These are phyloP conservation scores for Sinelater perroti DNA, from an alignment of 2,888 invertebrate species.

Conservation along the genomic window DNA sequence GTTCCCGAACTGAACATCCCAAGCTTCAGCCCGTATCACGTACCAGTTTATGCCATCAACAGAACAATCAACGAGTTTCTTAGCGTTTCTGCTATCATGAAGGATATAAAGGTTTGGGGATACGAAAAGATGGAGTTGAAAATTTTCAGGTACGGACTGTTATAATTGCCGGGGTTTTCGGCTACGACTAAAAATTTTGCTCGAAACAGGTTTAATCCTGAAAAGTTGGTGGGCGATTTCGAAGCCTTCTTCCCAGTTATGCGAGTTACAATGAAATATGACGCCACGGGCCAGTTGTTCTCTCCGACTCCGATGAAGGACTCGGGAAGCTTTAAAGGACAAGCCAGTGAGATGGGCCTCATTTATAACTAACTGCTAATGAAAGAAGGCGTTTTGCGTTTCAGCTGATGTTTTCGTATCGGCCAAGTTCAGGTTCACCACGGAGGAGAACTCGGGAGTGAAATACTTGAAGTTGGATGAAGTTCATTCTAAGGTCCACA, in stretches of 20 bases:
- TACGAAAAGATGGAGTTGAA: neutral
- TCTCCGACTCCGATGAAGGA: neutral
- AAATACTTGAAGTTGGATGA: neutral
- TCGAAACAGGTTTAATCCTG: neutral
- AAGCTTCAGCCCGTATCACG: neutral
- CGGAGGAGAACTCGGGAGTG: neutral
- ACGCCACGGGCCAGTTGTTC: neutral
- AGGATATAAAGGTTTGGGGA: neutral
- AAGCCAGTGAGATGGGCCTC: neutral
- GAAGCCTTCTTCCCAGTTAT: neutral
- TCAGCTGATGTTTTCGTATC: neutral
- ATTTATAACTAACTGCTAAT: too few relatives aligned
- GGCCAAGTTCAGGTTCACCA: neutral
- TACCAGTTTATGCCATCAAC: neutral
- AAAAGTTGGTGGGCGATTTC: neutral
- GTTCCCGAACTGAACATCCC: conserved; percentile 4
- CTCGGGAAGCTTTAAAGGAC: neutral
- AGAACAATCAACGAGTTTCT: neutral
- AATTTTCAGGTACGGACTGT: conserved; percentile 1
- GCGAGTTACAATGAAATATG: neutral
- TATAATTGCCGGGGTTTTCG: neutral
- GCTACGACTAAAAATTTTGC: neutral
- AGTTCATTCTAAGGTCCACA: neutral
- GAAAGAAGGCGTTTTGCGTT: too few relatives aligned
- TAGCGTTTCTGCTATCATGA: neutral